These are phyloP conservation scores for Phylloscopus whistleri DNA, from an alignment of 2,113 vertebrate genomes.

Conservation along the genomic window DNA sequence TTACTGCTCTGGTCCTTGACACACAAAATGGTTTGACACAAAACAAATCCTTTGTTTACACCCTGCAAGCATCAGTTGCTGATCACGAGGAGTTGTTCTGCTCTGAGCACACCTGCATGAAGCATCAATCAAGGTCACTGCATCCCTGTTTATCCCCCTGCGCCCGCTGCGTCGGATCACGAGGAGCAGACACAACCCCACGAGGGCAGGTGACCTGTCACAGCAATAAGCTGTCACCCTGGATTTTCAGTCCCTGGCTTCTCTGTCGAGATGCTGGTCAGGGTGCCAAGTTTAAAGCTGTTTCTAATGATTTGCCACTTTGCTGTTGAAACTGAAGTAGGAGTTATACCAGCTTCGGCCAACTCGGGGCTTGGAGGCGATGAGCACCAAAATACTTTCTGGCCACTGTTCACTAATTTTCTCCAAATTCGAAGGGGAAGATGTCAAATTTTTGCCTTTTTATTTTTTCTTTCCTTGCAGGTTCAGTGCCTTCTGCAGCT, in stretches of 20 bases:
- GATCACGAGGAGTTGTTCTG: neutral
- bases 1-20: neutral
- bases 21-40: neutral
- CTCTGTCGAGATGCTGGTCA: neutral
- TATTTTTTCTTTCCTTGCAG: neutral
- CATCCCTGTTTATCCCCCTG: neutral
- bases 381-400: neutral
- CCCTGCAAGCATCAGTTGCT: neutral
- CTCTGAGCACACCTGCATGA: neutral
- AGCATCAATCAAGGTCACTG: neutral
- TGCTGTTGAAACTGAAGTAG: neutral
- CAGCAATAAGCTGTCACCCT: neutral
- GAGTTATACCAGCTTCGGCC: neutral
- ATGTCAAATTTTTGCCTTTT: neutral
- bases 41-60: neutral
- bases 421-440: neutral
- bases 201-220: neutral
- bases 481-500: neutral
- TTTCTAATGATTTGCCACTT: neutral
- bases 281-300: neutral
- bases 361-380: neutral
- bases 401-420: neutral
- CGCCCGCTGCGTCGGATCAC: rapidly evolving
- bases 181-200: neutral
- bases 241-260: neutral